Evolutionary conservation across 2,113 vertebrate genomes (phyloP).

Genomic region (Tetrao urogallus): DNA sequence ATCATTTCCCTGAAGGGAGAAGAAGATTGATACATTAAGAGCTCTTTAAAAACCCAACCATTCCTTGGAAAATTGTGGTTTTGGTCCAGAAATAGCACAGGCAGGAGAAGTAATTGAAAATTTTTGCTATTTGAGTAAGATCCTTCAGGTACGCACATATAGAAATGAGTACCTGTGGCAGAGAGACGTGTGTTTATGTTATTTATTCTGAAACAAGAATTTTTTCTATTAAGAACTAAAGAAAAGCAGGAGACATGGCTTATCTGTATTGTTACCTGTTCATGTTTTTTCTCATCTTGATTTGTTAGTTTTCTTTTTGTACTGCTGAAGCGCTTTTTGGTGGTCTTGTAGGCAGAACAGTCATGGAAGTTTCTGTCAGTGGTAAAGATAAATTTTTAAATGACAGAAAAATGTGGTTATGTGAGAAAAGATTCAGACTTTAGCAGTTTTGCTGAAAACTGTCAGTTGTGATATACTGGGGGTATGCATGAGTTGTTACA

Average conservation of each 20-base stretch:
- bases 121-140: not conserved
- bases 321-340: not conserved
- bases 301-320: not conserved
- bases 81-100: not conserved
- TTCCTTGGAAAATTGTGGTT: not conserved
- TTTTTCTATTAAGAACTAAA: not conserved
- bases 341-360: not conserved
- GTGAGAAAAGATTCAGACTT: not conserved
- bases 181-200: not conserved
- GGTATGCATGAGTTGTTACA: not conserved
- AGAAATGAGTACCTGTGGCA: not conserved
- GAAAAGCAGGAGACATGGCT: not conserved
- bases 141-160: not conserved
- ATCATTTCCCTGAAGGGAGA: not conserved
- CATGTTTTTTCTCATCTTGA: not conserved
- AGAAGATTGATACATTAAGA: not conserved
- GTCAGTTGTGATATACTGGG: not conserved
- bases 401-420: not conserved
- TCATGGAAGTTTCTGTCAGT: not conserved
- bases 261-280: not conserved
- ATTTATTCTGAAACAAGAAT: not conserved
- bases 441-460: not conserved
- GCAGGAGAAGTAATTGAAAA: rapidly evolving
- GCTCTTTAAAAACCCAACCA: not conserved
- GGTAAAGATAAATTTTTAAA: not conserved